Base-by-base conservation (phyloP, 2,888 invertebrate species). In the Amiota communis region DNA sequence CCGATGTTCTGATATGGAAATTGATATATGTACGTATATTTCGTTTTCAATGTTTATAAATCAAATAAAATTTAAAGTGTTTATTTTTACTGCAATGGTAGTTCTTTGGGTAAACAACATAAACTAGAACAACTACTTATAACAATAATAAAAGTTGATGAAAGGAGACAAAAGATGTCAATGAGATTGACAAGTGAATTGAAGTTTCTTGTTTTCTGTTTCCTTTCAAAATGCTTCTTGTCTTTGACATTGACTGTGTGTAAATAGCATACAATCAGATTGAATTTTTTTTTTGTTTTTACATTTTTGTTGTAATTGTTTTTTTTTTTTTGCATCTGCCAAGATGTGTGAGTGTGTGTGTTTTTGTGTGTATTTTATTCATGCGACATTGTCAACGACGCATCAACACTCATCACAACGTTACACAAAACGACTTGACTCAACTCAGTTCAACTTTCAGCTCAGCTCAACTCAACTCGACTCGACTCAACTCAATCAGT, bases 401-500 rank as follows among this genome's bases (percentile, higher is more conserved):
- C 84, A 82, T 80, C 78, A 80, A 83, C 84, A 81, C 59, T 72
- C 79, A 84, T 86, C 82, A 81, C 82, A 87, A 86, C 85, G 81
- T 81, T 78, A 23, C 83, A 82, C 8, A 36, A 36, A 36, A 36
- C 8, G 36, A 80, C 77, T 81, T 82, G 84, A 81, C 61, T 69
- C 78, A 84, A 85, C 83, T 83, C 83, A 86, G 85, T 86, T 53
- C 59, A 20, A 36, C 63, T 36, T 36, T 13, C 63, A 17, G 17
- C 23, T 17, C 57, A 51, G 53, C 11, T 48, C 67, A 67, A 67
- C 15, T 47, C 48, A 59, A 83, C 83, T 78, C 83, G 83, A 80
- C 76, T 80, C 83, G 84, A 81, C 64, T 72, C 79, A 84, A 85
- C 83, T 83, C 84, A 87, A 86, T 86, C 83, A 86, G 85, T 77